phyloP scores from a whole-genome alignment of 2,113 vertebrate genomes.

The Semnornis frantzii region DNA sequence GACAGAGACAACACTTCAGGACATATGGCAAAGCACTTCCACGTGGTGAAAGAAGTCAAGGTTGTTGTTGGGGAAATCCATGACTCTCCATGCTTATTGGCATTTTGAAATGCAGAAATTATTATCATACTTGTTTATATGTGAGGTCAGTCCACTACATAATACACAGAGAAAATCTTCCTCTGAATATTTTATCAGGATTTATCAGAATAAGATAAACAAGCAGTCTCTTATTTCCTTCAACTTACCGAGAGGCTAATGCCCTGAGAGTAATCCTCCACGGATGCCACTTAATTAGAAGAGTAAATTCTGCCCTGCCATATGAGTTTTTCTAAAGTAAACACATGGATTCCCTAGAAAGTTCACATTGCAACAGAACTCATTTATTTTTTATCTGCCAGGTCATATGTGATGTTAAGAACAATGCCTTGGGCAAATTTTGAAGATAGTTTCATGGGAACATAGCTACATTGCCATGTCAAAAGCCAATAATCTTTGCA shows the following conservation, averaged over 20 bases:
- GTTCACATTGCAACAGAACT: neutral
- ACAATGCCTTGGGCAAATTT: constrained; percentile 8
- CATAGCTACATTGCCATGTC: neutral
- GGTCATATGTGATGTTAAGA: neutral
- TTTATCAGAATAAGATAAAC: constrained; percentile 19
- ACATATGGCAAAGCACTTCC: neutral
- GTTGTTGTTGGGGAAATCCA: neutral
- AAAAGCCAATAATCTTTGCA: neutral
- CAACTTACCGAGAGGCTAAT: constrained; percentile 6
- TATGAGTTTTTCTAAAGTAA: neutral
- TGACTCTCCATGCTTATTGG: neutral
- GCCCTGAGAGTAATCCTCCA: neutral
- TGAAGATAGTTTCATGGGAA: constrained; percentile 21
- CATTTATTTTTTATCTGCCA: constrained; percentile 8
- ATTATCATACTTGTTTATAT: neutral
- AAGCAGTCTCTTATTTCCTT: neutral
- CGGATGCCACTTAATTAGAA: constrained; percentile 35
- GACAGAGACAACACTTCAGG: neutral
- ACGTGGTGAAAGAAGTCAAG: neutral
- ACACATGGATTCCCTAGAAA: neutral
- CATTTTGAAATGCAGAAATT: neutral
- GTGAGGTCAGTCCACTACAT: neutral
- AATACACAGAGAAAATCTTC: neutral
- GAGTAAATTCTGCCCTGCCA: constrained; percentile 22
- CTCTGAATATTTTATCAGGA: neutral